Conservation (phyloP, 1,140 invertebrate genomes). For the Prorops nasuta region DNA sequence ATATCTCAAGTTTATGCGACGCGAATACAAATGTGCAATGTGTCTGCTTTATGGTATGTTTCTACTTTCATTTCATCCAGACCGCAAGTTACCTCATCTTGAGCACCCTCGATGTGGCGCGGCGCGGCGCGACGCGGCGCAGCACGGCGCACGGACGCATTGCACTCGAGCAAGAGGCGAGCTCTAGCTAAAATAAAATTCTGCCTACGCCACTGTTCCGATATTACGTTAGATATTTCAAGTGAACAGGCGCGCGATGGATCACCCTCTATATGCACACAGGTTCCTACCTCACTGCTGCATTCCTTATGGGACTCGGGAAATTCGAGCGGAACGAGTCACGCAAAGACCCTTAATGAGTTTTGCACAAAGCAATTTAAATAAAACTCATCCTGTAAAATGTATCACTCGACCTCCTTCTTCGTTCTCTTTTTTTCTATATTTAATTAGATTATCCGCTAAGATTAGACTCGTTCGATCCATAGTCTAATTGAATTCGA, state of each 20-base stretch:
- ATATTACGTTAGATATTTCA: slow-evolving; percentile 32
- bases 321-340: neutral
- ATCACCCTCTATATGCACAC: neutral
- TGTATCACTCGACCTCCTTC: too few relatives aligned
- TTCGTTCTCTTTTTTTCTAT: too few relatives aligned
- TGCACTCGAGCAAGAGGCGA: neutral
- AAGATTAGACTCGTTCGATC: too few relatives aligned
- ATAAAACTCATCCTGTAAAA: too few relatives aligned
- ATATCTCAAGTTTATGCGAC: slow-evolving; percentile 25
- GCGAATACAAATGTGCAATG: slow-evolving; percentile 19
- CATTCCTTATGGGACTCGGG: slow-evolving; percentile 29
- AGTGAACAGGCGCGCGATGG: slow-evolving; percentile 3
- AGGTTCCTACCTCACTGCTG: slow-evolving; percentile 15
- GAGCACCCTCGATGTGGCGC: slow-evolving; percentile 16
- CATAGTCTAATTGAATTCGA: too few relatives aligned
- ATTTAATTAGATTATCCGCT: too few relatives aligned
- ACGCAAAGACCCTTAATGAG: too few relatives aligned
- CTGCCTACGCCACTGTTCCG: slow-evolving; percentile 24
- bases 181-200: slow-evolving; percentile 38
- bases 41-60: slow-evolving; percentile 22
- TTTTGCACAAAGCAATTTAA: too few relatives aligned
- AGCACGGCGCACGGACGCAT: neutral
- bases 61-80: slow-evolving; percentile 6
- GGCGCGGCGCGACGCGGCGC: neutral
- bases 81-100: neutral